Evolutionary conservation across 1,140 invertebrate species (phyloP).

Genomic region (Lasaia peninsularis): DNA sequence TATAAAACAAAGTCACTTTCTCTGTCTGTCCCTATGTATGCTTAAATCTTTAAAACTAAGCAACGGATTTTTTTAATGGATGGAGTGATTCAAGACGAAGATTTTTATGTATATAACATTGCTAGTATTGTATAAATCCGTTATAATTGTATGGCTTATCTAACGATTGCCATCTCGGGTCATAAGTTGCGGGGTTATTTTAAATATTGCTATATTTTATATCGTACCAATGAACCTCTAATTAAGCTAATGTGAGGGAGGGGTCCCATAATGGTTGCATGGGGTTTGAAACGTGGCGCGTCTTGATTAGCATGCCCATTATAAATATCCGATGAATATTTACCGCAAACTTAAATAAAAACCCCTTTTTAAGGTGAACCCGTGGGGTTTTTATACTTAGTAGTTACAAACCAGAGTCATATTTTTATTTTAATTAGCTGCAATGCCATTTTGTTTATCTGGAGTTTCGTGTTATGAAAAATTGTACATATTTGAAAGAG

Average conservation of each 20-base stretch:
- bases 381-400: background rate
- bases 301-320: conserved; percentile 1
- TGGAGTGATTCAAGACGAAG: too few relatives aligned
- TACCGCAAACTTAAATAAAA: background rate
- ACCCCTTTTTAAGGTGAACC: background rate
- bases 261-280: background rate
- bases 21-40: too few relatives aligned
- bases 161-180: conserved; percentile 13
- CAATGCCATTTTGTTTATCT: too few relatives aligned
- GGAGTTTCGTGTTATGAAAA: too few relatives aligned
- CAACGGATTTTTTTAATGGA: too few relatives aligned
- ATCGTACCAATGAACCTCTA: conserved; percentile 1
- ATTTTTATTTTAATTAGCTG: too few relatives aligned
- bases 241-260: conserved; percentile 6
- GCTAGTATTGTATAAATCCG: too few relatives aligned
- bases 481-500: too few relatives aligned
- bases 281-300: background rate
- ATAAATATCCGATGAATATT: background rate
- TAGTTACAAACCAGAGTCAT: background rate
- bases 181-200: background rate
- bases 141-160: conserved; percentile 26
- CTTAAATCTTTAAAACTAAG: too few relatives aligned
- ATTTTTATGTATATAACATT: too few relatives aligned
- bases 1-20: too few relatives aligned
- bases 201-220: conserved; percentile 13